A percentile compares a stretch with the other conserved stretches of the same genome.
These are phyloP conservation scores for Catostylus mosaicus DNA, from an alignment of 30 jellyfish, hydroid and myxozoan species.

Conservation along the genomic window DNA sequence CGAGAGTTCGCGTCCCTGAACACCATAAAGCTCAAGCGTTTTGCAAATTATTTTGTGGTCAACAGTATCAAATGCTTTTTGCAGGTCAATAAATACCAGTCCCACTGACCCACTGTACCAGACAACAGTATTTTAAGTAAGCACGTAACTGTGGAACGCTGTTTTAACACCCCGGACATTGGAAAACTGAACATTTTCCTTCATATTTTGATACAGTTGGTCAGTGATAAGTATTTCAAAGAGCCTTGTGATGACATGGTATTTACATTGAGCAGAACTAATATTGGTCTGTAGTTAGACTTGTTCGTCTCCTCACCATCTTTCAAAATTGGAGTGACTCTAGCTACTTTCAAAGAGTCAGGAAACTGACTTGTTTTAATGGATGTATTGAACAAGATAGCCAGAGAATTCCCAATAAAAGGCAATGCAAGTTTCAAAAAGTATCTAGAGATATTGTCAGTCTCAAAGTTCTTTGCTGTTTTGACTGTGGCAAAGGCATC, in stretches of 20 bases:
- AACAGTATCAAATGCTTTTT: conserved; percentile 47
- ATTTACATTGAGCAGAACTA: conserved; percentile 35
- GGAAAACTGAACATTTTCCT: conserved; percentile 10
- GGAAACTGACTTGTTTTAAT: conserved; percentile 30
- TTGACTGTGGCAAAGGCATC: too few species aligned
- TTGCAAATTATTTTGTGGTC: conserved; percentile 31
- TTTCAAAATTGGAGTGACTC: conserved; percentile 48
- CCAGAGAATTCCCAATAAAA: conserved; percentile 23
- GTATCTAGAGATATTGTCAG: conserved; percentile 45
- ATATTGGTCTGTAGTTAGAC: conserved; percentile 50
- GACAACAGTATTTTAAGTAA: conserved; percentile 12
- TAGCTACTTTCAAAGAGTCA: conserved; percentile 34
- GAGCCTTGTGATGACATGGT: conserved; percentile 63
- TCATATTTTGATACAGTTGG: conserved; percentile 11
- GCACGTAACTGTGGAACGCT: not conserved
- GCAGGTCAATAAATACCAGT: conserved; percentile 46
- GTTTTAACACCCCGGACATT: not conserved
- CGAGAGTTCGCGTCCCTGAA: conserved; percentile 29
- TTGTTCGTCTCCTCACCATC: conserved; percentile 55
- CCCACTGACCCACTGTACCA: conserved; percentile 69
- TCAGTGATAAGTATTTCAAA: conserved; percentile 26
- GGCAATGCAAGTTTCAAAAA: conserved; percentile 31
- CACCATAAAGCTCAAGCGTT: conserved; percentile 50
- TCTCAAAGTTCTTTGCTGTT: conserved; percentile 45
- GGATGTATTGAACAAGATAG: conserved; percentile 33